Evolutionary conservation across 2,113 vertebrate genomes (phyloP).

Genomic region (Pseudolaguvia tuberculata): DNA sequence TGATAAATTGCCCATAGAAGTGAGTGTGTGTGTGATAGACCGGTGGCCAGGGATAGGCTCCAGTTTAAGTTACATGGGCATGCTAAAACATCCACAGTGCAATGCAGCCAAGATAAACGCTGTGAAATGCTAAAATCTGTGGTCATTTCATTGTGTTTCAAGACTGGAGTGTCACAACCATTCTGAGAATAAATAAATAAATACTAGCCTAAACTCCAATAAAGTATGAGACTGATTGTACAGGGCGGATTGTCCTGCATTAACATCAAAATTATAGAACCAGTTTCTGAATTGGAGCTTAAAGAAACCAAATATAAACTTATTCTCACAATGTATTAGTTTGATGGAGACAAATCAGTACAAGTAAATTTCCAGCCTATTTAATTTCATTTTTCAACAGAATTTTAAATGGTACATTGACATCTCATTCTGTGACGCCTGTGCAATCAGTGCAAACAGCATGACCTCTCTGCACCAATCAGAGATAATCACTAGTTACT

Average conservation of each 20-base stretch:
- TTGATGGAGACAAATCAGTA: slow-evolving; percentile 27
- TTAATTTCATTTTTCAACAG: slow-evolving; percentile 37
- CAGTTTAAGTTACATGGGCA: too few species aligned
- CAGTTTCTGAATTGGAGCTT: neutral
- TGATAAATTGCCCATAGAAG: too few species aligned
- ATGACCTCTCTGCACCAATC: slow-evolving; percentile 50
- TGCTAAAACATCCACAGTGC: too few species aligned
- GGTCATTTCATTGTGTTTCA: too few species aligned
- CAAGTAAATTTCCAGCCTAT: slow-evolving; percentile 22
- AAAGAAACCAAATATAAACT: neutral
- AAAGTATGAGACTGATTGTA: neutral
- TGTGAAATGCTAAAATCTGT: too few species aligned
- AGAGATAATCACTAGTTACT: slow-evolving; percentile 50
- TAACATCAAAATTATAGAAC: neutral
- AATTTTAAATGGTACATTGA: slow-evolving; percentile 29
- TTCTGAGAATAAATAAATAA: neutral
- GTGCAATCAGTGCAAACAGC: slow-evolving; percentile 46
- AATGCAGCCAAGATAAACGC: too few species aligned
- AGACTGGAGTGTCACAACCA: neutral
- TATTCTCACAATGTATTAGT: slow-evolving; percentile 11
- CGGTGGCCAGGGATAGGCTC: too few species aligned
- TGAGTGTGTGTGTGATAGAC: too few species aligned
- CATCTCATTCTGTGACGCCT: slow-evolving; percentile 15
- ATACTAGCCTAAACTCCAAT: neutral
- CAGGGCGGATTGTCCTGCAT: neutral